These are phyloP conservation scores for Sinelater perroti DNA, from an alignment of 2,888 invertebrate genomes.

Conservation along the genomic window DNA sequence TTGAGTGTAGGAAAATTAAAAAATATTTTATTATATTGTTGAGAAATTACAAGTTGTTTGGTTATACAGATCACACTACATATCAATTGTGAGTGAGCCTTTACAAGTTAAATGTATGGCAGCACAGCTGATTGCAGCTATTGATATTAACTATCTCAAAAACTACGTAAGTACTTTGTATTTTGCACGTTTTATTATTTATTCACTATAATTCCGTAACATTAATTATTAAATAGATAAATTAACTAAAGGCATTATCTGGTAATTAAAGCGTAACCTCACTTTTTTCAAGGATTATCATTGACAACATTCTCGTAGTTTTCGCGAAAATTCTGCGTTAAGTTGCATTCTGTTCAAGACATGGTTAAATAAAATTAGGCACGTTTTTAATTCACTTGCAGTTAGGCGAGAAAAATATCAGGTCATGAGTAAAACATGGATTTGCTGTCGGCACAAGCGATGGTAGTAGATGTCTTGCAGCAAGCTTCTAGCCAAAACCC, in stretches of 20 bases:
- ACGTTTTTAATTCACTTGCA: too few relatives aligned
- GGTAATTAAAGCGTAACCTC: not conserved
- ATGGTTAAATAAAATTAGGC: too few relatives aligned
- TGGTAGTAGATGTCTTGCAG: conserved; percentile 79
- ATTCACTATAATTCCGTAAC: not conserved
- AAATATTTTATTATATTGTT: too few relatives aligned
- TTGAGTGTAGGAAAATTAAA: too few relatives aligned
- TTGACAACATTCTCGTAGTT: not conserved
- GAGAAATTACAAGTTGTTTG: too few relatives aligned
- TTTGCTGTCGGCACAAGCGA: conserved; percentile 64
- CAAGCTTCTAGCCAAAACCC: conserved; percentile 88
- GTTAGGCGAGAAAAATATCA: not conserved
- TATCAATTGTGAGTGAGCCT: not conserved
- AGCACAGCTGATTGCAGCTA: conserved; percentile 4
- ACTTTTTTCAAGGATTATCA: not conserved
- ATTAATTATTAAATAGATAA: not conserved
- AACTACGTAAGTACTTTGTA: conserved; percentile 5
- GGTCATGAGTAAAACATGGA: conserved; percentile 61
- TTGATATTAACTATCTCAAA: conserved; percentile 1
- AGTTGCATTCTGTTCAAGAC: too few relatives aligned
- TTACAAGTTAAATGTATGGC: conserved; percentile 1
- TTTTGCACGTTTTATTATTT: not conserved
- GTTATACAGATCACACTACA: too few relatives aligned
- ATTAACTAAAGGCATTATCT: not conserved
- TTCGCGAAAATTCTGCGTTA: too few relatives aligned